These are phyloP conservation scores for Calcarius lapponicus DNA, from an alignment of 2,797 vertebrate genomes.

Conservation along the genomic window DNA sequence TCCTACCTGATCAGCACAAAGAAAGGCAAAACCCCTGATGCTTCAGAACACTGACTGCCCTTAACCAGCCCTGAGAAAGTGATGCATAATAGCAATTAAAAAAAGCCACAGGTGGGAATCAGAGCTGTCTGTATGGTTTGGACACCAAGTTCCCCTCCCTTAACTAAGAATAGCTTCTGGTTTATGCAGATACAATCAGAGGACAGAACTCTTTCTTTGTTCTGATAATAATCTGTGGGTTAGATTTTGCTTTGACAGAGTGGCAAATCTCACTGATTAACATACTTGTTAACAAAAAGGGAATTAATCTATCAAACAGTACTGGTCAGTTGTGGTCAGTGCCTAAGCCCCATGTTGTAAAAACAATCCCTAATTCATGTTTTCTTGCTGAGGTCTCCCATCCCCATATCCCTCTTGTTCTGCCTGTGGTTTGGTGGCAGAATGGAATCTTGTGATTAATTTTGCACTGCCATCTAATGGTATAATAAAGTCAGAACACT, in stretches of 20 bases:
- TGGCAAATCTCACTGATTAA: background rate
- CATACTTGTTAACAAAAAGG: background rate
- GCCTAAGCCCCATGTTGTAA: background rate
- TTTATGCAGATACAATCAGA: background rate
- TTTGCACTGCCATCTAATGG: slow-evolving; percentile 64
- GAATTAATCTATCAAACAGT: background rate
- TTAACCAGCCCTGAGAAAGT: background rate
- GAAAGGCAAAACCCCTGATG: background rate
- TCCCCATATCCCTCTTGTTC: background rate
- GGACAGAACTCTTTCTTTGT: background rate
- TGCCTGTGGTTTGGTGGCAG: background rate
- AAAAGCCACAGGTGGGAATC: background rate
- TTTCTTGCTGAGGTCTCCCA: background rate
- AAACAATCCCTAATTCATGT: background rate
- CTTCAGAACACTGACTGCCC: background rate
- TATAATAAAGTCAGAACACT: background rate
- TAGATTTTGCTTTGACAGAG: background rate
- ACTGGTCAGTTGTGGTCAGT: background rate
- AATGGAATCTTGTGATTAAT: background rate
- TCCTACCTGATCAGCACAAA: background rate
- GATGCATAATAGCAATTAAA: background rate
- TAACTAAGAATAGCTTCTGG: background rate
- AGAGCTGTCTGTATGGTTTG: background rate
- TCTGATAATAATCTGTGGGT: background rate
- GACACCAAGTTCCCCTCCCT: background rate